phyloP scores from a whole-genome alignment of 2,113 vertebrate species.

The Apteryx owenii region DNA sequence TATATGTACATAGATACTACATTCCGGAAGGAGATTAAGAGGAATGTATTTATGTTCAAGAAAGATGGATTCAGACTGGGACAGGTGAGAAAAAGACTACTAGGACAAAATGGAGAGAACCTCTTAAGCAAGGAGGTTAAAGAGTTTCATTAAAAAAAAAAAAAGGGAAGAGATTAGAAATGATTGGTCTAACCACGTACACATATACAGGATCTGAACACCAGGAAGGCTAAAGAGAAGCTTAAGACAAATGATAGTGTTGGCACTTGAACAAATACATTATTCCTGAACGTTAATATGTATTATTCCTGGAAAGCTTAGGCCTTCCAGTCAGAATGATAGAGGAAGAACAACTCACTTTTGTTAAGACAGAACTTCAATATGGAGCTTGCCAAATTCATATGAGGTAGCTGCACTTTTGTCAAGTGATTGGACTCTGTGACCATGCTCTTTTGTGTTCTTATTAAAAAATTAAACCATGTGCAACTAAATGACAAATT shows the following conservation, averaged over 20 bases:
- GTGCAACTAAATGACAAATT: not conserved
- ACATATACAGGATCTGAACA: not conserved
- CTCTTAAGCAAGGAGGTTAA: not conserved
- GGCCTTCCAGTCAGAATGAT: not conserved
- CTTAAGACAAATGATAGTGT: not conserved
- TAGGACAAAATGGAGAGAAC: not conserved
- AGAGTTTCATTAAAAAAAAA: not conserved
- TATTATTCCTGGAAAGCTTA: not conserved
- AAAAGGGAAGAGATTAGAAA: not conserved
- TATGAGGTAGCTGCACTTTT: not conserved
- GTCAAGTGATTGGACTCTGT: not conserved
- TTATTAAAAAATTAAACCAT: not conserved
- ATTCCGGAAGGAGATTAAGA: not conserved
- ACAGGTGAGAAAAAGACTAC: not conserved
- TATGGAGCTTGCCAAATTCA: not conserved
- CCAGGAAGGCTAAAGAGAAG: not conserved
- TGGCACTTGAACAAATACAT: not conserved
- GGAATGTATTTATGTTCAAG: not conserved
- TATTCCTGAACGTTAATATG: not conserved
- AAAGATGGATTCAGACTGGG: not conserved
- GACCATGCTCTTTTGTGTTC: not conserved
- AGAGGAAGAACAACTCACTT: rapidly evolving
- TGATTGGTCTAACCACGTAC: not conserved
- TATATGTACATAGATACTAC: not conserved
- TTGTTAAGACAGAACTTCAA: not conserved